phyloP scores from a whole-genome alignment of 2,113 vertebrate species.

The Myrmecophaga tridactyla region DNA sequence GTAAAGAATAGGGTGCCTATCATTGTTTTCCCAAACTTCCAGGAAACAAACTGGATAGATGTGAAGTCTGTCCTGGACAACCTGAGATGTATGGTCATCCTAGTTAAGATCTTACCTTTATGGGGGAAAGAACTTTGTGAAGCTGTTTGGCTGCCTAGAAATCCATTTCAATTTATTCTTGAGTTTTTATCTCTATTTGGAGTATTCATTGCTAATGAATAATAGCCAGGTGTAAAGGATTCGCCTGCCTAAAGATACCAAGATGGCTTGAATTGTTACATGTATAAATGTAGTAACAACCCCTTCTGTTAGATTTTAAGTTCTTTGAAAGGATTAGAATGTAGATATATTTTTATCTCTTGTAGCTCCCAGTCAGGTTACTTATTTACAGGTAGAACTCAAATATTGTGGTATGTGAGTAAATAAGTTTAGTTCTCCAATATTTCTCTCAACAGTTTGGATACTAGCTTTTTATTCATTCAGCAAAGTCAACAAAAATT shows the following conservation, averaged over 20 bases:
- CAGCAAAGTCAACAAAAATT: constrained; percentile 17
- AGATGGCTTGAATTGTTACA: background rate
- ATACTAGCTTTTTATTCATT: background rate
- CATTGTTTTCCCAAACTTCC: background rate
- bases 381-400: background rate
- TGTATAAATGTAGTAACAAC: constrained; percentile 27
- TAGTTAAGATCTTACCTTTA: background rate
- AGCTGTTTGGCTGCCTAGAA: background rate
- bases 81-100: background rate
- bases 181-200: background rate
- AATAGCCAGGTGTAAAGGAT: background rate
- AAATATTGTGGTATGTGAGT: constrained; percentile 4
- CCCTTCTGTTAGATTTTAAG: background rate
- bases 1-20: background rate
- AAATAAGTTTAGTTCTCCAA: background rate
- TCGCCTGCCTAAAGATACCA: background rate
- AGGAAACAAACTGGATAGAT: background rate
- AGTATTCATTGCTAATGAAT: background rate
- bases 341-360: constrained; percentile 12
- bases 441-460: background rate
- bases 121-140: background rate
- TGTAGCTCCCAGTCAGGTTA: background rate
- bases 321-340: background rate
- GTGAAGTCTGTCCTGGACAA: too few relatives aligned
- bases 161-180: background rate